These are phyloP conservation scores for Centropristis striata DNA, from an alignment of 2,113 vertebrate species.

Conservation along the genomic window DNA sequence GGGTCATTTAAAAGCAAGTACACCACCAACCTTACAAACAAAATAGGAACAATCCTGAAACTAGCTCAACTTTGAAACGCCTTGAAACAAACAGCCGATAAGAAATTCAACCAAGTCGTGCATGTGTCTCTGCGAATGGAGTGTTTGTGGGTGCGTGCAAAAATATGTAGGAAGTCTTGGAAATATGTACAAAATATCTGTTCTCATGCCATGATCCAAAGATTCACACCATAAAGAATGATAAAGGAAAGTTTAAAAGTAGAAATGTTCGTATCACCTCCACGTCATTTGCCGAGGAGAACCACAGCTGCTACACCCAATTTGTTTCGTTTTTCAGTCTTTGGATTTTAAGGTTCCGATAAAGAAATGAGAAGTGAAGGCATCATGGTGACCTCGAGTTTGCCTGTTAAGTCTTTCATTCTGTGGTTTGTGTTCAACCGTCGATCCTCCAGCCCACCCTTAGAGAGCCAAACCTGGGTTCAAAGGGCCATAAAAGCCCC, in stretches of 20 bases:
- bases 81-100: conserved; percentile 11
- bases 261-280: conserved; percentile 4
- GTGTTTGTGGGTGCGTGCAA: conserved; percentile 24
- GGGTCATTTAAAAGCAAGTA: not conserved
- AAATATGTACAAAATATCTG: conserved; percentile 42
- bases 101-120: conserved; percentile 3
- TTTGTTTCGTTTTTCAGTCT: conserved; percentile 6
- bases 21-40: not conserved
- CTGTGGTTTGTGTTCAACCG: not conserved
- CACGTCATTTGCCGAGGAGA: not conserved
- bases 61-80: not conserved
- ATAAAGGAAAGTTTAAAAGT: conserved; percentile 33
- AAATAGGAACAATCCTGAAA: not conserved
- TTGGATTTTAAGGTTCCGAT: conserved; percentile 34
- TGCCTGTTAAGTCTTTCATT: conserved; percentile 5
- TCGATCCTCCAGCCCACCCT: not conserved
- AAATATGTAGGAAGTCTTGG: conserved; percentile 22
- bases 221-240: conserved; percentile 17
- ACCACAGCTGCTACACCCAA: conserved; percentile 8
- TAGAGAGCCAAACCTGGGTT: not conserved
- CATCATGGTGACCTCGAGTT: conserved; percentile 92
- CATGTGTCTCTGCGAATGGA: conserved; percentile 10
- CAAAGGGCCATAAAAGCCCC: not conserved
- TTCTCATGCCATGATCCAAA: conserved; percentile 15
- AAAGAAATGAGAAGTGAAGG: conserved; percentile 85